Evolutionary conservation across 2,113 vertebrate species (phyloP).

Genomic region (Cyprinodon brontotheroides): DNA sequence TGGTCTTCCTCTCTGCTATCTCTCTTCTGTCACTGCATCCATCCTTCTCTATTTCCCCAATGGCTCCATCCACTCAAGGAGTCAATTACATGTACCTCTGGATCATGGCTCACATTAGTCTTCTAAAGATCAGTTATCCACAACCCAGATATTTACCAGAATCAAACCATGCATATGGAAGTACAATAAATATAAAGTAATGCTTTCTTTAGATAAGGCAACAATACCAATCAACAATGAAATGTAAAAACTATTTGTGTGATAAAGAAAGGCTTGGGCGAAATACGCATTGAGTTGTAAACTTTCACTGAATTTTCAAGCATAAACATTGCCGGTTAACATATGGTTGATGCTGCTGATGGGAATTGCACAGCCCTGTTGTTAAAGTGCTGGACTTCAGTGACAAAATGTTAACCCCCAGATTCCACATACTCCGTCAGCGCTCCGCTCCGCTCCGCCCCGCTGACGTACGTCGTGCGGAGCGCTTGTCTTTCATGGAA

Average conservation of each 20-base stretch:
- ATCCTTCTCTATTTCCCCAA: background rate
- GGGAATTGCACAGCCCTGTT: conserved; percentile 61
- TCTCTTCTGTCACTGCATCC: conserved; percentile 5
- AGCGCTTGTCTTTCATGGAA: too few relatives aligned
- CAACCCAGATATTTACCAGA: conserved; percentile 54
- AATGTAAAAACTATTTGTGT: conserved; percentile 29
- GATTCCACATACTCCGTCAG: too few relatives aligned
- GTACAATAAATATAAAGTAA: conserved; percentile 13
- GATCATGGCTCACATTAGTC: conserved; percentile 17
- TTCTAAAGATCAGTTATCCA: conserved; percentile 22
- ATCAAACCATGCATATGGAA: conserved; percentile 33
- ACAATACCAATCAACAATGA: background rate
- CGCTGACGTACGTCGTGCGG: too few relatives aligned
- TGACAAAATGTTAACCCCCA: conserved; percentile 69
- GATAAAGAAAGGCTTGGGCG: conserved; percentile 26
- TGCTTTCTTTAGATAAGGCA: background rate
- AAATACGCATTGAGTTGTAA: conserved; percentile 42
- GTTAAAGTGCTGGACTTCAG: conserved; percentile 59
- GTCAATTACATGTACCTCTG: conserved; percentile 32
- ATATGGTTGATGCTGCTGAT: conserved; percentile 40
- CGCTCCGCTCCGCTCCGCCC: too few relatives aligned
- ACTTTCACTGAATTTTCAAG: conserved; percentile 48
- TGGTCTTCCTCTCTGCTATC: background rate
- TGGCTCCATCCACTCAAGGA: conserved; percentile 11
- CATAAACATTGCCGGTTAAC: conserved; percentile 44